Evolutionary conservation across 2,888 invertebrate species (phyloP), one percentile per base, ranked within the genome.

Genomic region (Phaedon cochleariae): DNA sequence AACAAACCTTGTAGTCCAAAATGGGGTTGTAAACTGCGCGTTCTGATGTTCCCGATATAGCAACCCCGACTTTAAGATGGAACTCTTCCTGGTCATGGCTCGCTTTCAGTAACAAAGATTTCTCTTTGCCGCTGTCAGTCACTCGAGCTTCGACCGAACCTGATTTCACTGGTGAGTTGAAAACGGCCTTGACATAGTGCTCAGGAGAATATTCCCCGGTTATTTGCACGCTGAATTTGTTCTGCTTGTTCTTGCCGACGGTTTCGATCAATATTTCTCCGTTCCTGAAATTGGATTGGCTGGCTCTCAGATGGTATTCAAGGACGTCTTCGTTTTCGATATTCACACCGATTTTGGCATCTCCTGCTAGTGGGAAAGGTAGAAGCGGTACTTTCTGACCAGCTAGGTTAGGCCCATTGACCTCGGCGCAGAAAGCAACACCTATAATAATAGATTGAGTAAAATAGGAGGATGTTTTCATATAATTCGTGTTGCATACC

Each of bases 351-450:
- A 92, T 80, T 64, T 88, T 88, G 1, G 89, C 87, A 17, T 91
- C 89, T 55, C 93, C 93, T 64, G 88, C 89, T 0, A 93, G 81
- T 29, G 85, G 84, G 71, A 83, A 82, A 1, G 83, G 83, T 20
- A 84, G 63, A 17, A 79, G 68, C 1, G 78, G 77, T 4, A 79
- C 76, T 51, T 82, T 75, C 57, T 78, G 75, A 21, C 80, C 79
- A 26, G 79, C 73, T 21, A 79, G 66, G 70, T 77, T 77, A 21
- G 84, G 84, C 45, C 86, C 85, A 1, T 87, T 85, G 1, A 91
- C 74, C 65, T 90, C 87, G 26, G 89, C 90, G 76, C 94, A 94
- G 66, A 93, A 82, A 12, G 91, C 90, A 21, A 94, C 77, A 2
- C 95, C 41, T 41, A 12, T 12, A 41, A 41, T 12, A 41, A 41